These are phyloP conservation scores for Cassiopea andromeda DNA, from an alignment of 30 jellyfish, hydroid and myxozoan genomes.

Conservation along the genomic window DNA sequence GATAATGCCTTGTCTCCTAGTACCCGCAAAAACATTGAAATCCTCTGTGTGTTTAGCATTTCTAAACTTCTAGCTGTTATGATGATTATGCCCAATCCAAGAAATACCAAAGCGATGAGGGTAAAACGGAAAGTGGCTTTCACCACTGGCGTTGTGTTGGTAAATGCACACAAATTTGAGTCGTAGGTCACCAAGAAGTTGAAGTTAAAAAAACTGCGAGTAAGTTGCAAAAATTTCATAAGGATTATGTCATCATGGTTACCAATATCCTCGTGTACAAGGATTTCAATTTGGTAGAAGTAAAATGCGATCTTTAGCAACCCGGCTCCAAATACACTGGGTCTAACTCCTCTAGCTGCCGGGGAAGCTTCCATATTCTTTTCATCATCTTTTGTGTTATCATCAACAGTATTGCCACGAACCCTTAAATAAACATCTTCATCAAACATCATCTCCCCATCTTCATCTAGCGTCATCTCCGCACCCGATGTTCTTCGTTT, in stretches of 20 bases:
- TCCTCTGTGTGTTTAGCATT: neutral
- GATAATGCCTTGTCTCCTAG: neutral
- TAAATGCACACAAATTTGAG: constrained; percentile 1
- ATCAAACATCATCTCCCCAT: neutral
- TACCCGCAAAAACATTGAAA: neutral
- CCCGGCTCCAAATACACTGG: constrained; percentile 9
- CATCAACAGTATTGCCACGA: too few species aligned
- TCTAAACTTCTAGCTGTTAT: neutral
- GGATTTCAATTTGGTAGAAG: constrained; percentile 46
- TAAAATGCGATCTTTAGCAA: constrained; percentile 29
- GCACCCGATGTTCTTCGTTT: neutral
- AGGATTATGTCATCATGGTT: neutral
- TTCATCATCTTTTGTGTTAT: neutral
- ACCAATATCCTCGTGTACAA: constrained; percentile 1
- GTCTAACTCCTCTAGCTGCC: neutral
- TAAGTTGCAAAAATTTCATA: neutral
- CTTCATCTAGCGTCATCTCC: too few species aligned
- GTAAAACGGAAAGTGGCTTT: neutral
- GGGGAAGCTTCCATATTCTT: neutral
- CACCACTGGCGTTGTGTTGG: constrained; percentile 2
- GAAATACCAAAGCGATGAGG: neutral
- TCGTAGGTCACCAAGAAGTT: neutral
- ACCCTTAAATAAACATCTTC: neutral
- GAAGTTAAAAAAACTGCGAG: constrained; percentile 32
- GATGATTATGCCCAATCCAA: neutral